Conservation (phyloP, 2,797 vertebrate genomes). For the Perodicticus potto region DNA sequence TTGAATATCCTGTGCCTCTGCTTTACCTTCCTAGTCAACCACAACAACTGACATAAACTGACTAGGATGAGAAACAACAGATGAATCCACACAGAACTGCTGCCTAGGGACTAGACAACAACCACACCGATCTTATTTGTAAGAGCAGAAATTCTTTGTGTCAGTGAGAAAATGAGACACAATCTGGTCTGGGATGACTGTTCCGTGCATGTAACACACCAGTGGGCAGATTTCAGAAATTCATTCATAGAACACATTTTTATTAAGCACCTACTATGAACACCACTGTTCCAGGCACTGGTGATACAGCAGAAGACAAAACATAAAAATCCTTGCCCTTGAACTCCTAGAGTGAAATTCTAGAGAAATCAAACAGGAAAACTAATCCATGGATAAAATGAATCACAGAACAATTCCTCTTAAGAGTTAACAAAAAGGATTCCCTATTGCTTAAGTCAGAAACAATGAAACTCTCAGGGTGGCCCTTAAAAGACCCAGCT, state of each 20-base stretch:
- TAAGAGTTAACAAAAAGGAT: not conserved
- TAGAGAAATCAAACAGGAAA: not conserved
- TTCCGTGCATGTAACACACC: not conserved
- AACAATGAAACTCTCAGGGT: not conserved
- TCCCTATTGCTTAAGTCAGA: not conserved
- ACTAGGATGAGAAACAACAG: not conserved
- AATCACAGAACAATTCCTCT: slow-evolving; percentile 18
- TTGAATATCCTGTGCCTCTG: not conserved
- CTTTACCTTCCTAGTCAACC: not conserved
- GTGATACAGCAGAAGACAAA: slow-evolving; percentile 27
- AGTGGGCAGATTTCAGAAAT: slow-evolving; percentile 44
- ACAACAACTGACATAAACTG: not conserved
- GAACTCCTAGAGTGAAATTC: not conserved
- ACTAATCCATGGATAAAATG: not conserved
- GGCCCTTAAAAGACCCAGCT: not conserved
- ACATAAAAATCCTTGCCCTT: slow-evolving; percentile 14
- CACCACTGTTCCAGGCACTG: not conserved
- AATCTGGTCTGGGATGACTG: not conserved
- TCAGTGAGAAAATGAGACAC: not conserved
- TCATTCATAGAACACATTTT: slow-evolving; percentile 43
- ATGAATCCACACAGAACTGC: not conserved
- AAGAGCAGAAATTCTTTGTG: not conserved
- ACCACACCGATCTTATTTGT: not conserved
- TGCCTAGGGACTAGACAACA: not conserved
- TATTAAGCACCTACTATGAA: slow-evolving; percentile 64